Base-by-base conservation (phyloP, 1,140 invertebrate species). In the Oreohelix idahoensis region DNA sequence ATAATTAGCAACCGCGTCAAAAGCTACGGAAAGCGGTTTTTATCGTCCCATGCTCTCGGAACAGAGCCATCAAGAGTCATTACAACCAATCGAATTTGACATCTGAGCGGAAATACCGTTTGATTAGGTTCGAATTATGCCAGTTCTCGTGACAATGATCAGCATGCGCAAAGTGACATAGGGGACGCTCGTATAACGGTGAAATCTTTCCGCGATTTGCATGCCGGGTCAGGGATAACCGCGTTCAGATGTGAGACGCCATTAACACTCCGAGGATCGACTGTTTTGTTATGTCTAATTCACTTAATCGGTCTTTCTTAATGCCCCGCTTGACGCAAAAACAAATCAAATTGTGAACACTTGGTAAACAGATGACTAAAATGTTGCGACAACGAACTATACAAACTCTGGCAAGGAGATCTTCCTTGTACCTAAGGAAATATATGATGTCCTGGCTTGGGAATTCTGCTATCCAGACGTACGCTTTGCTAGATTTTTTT, bases 91-190 rank as follows among this genome's bases (percentile, higher is more conserved):
- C 77, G 53, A 66, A 53, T 17, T 32, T 79, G 77, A 79, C 77
- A 35, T 69, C 63, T 63, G 77, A 69, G 32, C 77, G 77, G 77
- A 79, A 66, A 69, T 69, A 39, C 58, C 58, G 77, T 79, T 79
- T 79, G 77, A 79, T 79, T 53, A 79, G 53, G 63, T 69, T 66
- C 58, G 77, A 79, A 79, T 79, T 79, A 79, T 79, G 32, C 36
- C 58, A 8, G 53, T 32, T 79, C 17, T 58, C 36, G 53, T 79
- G 77, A 79, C 77, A 63, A 66, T 79, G 77, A 63, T 79, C 51
- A 63, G 77, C 58, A 66, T 69, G 36, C 77, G 17, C 1, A 39
- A 53, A 66, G 58, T 20, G 17, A 20, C 58, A 39, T n/a, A 79
- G 77, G 63, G 77, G 77, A n/a, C 4, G 53, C 53, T 26, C n/a